Percentiles rank a stretch among this genome's conserved stretches.
Evolutionary conservation across 2,888 invertebrate species (phyloP).

Genomic region (Mamestra brassicae): DNA sequence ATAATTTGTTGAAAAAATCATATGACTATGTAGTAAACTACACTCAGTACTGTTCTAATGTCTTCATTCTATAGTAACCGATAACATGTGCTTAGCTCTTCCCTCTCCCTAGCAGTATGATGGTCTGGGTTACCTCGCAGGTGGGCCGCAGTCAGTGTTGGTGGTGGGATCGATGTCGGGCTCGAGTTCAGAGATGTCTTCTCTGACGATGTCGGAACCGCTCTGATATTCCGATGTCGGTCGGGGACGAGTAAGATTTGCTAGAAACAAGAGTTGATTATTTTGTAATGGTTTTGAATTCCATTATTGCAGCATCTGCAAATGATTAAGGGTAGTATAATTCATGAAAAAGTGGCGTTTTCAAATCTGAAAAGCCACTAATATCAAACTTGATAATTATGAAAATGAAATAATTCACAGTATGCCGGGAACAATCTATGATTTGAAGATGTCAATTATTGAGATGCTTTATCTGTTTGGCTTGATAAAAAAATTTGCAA

Average conservation of each 20-base stretch:
- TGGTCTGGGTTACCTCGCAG: slow-evolving; percentile 90
- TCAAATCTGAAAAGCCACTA: not conserved
- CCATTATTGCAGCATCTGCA: not conserved
- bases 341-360: not conserved
- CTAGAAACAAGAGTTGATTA: slow-evolving; percentile 68
- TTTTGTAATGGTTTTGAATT: not conserved
- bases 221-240: slow-evolving; percentile 88
- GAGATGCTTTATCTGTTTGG: not conserved
- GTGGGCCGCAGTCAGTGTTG: slow-evolving; percentile 92
- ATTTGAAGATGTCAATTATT: not conserved
- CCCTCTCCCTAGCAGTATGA: slow-evolving; percentile 15
- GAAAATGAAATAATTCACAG: not conserved
- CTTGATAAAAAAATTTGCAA: not conserved
- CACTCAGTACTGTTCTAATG: too few relatives aligned
- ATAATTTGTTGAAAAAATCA: too few relatives aligned
- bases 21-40: too few relatives aligned
- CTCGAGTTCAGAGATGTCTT: slow-evolving; percentile 91
- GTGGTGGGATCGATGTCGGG: slow-evolving; percentile 84
- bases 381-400: not conserved
- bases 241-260: slow-evolving; percentile 83
- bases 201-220: slow-evolving; percentile 89
- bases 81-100: slow-evolving; percentile 63
- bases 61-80: too few relatives aligned
- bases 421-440: not conserved
- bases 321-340: not conserved